Percentiles rank a stretch among this genome's conserved stretches.
These are phyloP conservation scores for Martes flavigula DNA, from an alignment of 2,797 vertebrate genomes.

Conservation along the genomic window DNA sequence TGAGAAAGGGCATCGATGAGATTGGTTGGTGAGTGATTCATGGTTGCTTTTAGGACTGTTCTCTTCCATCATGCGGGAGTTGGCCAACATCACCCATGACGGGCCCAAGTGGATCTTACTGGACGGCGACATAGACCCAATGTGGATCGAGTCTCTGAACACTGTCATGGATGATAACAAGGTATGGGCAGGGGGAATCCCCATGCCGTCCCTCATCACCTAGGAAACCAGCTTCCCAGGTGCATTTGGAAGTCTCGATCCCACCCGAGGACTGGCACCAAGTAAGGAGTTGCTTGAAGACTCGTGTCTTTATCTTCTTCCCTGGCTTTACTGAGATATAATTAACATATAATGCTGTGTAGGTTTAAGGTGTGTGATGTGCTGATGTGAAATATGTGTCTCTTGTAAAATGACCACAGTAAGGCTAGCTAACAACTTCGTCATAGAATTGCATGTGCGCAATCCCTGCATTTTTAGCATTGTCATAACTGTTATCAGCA, in stretches of 20 bases:
- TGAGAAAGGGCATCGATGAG: not conserved
- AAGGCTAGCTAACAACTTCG: not conserved
- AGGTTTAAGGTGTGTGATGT: not conserved
- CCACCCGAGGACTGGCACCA: not conserved
- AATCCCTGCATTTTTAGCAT: not conserved
- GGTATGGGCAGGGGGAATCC: conserved; percentile 82
- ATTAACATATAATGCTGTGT: not conserved
- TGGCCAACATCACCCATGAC: conserved; percentile 91
- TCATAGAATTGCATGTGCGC: not conserved
- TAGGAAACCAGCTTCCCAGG: not conserved
- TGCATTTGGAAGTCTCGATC: not conserved
- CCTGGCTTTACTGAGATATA: not conserved
- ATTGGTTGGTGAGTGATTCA: not conserved
- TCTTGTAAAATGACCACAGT: not conserved
- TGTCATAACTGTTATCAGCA: not conserved
- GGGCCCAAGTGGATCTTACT: conserved; percentile 98
- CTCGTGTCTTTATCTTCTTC: not conserved
- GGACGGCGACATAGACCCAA: conserved; percentile 98
- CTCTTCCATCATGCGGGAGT: conserved; percentile 95
- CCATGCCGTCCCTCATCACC: not conserved
- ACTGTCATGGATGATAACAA: conserved; percentile 99
- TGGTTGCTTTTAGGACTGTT: conserved; percentile 90
- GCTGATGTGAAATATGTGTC: not conserved
- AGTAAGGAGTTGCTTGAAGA: not conserved
- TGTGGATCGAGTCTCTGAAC: conserved; percentile 99